Evolutionary conservation across 2,888 invertebrate species (phyloP).

Genomic region (Zelleria hepariella): DNA sequence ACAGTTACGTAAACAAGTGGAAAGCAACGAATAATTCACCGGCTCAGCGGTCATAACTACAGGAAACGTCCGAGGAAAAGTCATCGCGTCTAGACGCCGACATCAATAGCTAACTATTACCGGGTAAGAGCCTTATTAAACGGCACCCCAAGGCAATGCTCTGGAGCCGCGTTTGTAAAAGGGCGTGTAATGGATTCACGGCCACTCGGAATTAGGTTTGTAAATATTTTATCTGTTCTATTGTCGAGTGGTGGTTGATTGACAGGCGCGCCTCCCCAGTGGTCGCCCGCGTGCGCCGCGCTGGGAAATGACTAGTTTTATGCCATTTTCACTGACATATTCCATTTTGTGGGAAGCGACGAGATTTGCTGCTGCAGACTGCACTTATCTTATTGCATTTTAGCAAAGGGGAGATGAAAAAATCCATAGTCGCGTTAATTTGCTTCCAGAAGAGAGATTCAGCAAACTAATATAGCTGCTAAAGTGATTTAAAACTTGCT

Average conservation of each 20-base stretch:
- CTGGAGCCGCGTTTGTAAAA: conserved; percentile 46
- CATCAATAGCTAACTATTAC: conserved; percentile 58
- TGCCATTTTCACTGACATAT: conserved; percentile 12
- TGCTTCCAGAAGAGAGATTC: neutral
- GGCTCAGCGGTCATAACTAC: conserved; percentile 41
- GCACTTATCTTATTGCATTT: neutral
- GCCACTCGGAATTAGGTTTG: conserved; percentile 58
- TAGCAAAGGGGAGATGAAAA: neutral
- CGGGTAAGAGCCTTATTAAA: conserved; percentile 42
- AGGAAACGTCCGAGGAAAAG: conserved; percentile 35
- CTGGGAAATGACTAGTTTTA: conserved; percentile 22
- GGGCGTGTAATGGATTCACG: conserved; percentile 57
- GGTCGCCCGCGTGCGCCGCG: conserved; percentile 21
- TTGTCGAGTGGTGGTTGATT: conserved; percentile 53
- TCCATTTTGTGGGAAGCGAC: conserved; percentile 1
- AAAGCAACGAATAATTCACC: conserved; percentile 34
- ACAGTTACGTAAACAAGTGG: neutral
- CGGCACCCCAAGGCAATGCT: conserved; percentile 36
- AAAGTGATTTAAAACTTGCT: neutral
- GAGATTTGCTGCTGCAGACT: neutral
- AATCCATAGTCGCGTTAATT: neutral
- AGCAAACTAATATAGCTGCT: neutral
- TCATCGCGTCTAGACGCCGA: conserved; percentile 43
- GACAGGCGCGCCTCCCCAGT: conserved; percentile 43
- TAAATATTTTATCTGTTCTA: conserved; percentile 64